A percentile compares a stretch with the other conserved stretches of the same genome.
Conservation (phyloP, 2,888 invertebrate species). For the Pollenia labialis region DNA sequence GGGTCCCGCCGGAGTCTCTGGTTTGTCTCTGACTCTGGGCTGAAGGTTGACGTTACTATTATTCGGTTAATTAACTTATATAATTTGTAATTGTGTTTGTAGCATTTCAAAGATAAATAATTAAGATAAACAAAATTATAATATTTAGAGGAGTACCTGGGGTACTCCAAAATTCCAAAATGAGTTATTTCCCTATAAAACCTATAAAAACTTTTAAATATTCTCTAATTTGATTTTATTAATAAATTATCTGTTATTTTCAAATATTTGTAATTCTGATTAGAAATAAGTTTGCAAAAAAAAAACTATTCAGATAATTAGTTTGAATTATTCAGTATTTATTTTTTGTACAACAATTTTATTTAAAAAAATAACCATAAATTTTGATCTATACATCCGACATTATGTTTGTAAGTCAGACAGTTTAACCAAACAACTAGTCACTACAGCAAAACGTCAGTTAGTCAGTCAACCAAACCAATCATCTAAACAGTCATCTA, state of each 20-base stretch:
- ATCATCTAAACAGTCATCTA: constrained; percentile 22
- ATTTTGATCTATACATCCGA: constrained; percentile 65
- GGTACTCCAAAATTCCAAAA: background rate
- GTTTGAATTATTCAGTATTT: constrained; percentile 60
- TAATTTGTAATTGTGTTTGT: too few species aligned
- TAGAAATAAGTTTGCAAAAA: constrained; percentile 50
- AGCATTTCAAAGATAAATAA: too few species aligned
- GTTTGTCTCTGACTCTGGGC: too few species aligned
- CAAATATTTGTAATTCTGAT: constrained; percentile 63
- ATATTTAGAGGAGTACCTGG: too few species aligned
- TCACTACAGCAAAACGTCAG: background rate
- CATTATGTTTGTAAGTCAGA: constrained; percentile 34
- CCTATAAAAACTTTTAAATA: constrained; percentile 6
- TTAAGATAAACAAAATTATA: too few species aligned
- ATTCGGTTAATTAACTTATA: too few species aligned
- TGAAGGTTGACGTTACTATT: too few species aligned
- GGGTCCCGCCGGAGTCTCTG: too few species aligned
- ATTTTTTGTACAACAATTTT: constrained; percentile 33
- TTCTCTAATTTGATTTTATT: background rate
- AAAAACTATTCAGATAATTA: constrained; percentile 21
- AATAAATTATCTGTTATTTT: constrained; percentile 23
- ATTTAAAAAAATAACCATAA: constrained; percentile 41
- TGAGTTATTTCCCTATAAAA: background rate
- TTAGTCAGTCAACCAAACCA: background rate
- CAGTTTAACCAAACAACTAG: constrained; percentile 7